A percentile compares a stretch with the other conserved stretches of the same genome.
Evolutionary conservation across 2,113 vertebrate species (phyloP).

Genomic region (Lontra canadensis): DNA sequence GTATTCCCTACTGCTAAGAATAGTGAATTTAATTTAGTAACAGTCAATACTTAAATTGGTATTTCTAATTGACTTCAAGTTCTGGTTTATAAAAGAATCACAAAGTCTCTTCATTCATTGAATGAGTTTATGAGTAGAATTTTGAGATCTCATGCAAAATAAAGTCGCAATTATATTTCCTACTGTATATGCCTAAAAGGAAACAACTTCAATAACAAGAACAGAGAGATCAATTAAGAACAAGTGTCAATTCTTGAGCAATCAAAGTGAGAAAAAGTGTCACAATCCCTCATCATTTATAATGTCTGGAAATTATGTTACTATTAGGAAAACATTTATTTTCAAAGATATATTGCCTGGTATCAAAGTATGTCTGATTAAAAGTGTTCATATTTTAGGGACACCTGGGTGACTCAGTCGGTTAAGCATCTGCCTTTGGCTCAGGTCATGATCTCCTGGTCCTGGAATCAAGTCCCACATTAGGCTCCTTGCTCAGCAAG

Average conservation of each 20-base stretch:
- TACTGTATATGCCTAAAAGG: neutral
- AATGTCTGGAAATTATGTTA: neutral
- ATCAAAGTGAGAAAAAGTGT: neutral
- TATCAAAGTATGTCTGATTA: neutral
- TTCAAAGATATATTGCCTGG: neutral
- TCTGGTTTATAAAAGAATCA: conserved; percentile 4
- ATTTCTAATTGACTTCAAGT: conserved; percentile 12
- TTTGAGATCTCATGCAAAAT: neutral
- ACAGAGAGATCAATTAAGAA: neutral
- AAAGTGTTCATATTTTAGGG: neutral
- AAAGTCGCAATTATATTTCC: neutral
- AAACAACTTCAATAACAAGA: neutral
- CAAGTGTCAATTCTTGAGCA: neutral
- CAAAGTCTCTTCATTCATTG: neutral
- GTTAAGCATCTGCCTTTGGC: no score
- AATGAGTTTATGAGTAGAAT: neutral
- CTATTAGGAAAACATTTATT: neutral
- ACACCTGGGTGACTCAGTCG: no score
- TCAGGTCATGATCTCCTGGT: no score
- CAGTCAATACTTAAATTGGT: neutral
- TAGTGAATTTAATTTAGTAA: neutral
- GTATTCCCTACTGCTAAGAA: neutral
- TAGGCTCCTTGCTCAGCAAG: no score
- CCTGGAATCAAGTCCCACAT: no score
- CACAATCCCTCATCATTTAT: neutral